Evolutionary conservation across 1,140 invertebrate genomes (phyloP).

Genomic region (Archegozetes longisetosus): DNA sequence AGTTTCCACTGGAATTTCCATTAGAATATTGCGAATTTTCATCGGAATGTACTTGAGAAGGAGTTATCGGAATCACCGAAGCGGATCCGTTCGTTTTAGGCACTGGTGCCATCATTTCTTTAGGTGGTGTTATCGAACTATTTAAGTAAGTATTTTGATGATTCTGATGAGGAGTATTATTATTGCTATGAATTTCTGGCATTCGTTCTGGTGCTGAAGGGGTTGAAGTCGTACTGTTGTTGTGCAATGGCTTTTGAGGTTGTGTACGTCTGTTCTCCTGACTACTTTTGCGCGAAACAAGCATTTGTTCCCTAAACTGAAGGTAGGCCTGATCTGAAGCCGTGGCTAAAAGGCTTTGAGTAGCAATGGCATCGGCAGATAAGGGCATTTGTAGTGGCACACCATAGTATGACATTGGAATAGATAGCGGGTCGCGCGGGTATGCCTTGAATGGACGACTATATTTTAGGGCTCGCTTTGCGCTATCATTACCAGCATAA

Average conservation of each 20-base stretch:
- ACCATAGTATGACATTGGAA: not conserved
- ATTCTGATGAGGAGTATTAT: not conserved
- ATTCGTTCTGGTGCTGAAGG: not conserved
- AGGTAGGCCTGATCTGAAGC: constrained; percentile 4
- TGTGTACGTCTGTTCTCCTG: not conserved
- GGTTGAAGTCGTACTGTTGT: not conserved
- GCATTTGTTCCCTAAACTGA: constrained; percentile 2
- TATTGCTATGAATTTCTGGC: not conserved
- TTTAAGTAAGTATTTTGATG: not conserved
- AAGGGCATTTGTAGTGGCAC: not conserved
- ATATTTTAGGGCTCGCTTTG: not conserved
- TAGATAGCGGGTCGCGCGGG: not conserved
- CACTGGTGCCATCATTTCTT: not conserved
- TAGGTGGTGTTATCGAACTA: not conserved
- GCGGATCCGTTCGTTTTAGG: not conserved
- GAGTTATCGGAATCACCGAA: not conserved
- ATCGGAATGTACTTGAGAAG: not conserved
- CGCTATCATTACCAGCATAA: not conserved
- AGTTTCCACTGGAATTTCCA: not conserved
- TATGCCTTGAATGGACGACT: constrained; percentile 13
- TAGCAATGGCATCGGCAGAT: constrained; percentile 2
- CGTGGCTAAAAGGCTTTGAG: not conserved
- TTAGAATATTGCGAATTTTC: not conserved
- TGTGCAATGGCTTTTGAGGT: not conserved
- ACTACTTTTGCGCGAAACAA: not conserved